Conservation (phyloP, 2,888 invertebrate genomes). For the Dioctria rufipes region DNA sequence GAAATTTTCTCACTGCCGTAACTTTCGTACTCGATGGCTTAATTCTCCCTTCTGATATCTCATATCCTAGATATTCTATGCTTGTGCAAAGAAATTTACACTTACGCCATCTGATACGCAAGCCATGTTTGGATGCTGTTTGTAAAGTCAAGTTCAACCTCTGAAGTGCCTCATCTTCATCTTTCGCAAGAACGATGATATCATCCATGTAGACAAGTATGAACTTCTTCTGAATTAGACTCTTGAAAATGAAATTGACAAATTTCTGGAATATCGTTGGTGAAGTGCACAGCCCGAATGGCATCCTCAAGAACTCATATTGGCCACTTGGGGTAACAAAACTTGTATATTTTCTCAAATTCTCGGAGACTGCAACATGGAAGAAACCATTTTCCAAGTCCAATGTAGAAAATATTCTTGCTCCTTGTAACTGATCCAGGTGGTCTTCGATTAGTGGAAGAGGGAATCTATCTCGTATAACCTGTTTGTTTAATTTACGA, state of each 20-base stretch:
- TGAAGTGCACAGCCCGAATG: constrained; percentile 22
- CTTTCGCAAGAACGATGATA: constrained; percentile 56
- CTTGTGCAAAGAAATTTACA: constrained; percentile 56
- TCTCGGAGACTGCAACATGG: no score
- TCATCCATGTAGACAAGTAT: constrained; percentile 60
- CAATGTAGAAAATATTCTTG: no score
- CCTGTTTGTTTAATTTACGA: no score
- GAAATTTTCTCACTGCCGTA: constrained; percentile 61
- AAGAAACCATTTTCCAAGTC: not conserved
- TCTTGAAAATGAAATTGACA: not conserved
- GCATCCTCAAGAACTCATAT: not conserved
- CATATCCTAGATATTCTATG: constrained; percentile 25
- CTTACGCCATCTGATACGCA: constrained; percentile 59
- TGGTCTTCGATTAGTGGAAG: not conserved
- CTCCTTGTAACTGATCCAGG: not conserved
- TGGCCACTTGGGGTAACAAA: not conserved
- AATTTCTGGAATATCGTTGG: constrained; percentile 9
- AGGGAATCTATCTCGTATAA: not conserved
- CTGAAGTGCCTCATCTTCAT: constrained; percentile 56
- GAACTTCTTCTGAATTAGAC: not conserved
- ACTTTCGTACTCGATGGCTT: constrained; percentile 1
- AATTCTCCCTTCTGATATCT: not conserved
- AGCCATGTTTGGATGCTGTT: constrained; percentile 52
- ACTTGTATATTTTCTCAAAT: no score
- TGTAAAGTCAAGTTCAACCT: constrained; percentile 55